These are phyloP conservation scores for Timema podura DNA, from an alignment of 2,888 invertebrate genomes.

Conservation along the genomic window DNA sequence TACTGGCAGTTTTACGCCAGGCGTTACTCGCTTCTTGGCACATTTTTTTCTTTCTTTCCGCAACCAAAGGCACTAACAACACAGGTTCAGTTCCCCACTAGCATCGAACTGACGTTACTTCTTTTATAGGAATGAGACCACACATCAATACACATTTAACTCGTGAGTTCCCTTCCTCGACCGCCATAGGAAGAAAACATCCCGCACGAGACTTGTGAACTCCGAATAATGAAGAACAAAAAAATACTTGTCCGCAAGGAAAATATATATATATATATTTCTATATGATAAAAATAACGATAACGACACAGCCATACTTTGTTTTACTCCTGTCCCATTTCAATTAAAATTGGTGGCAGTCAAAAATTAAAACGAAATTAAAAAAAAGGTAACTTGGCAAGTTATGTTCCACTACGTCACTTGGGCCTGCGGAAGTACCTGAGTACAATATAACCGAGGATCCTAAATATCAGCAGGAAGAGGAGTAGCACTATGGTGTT, in stretches of 20 bases:
- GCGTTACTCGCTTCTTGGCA: slow-evolving; percentile 24
- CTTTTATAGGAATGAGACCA: slow-evolving; percentile 29
- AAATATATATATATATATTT: background rate
- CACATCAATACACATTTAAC: slow-evolving; percentile 15
- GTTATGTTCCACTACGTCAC: slow-evolving; percentile 42
- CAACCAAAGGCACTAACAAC: slow-evolving; percentile 29
- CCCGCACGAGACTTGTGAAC: slow-evolving; percentile 16
- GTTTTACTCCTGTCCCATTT: slow-evolving; percentile 26
- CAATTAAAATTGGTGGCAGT: slow-evolving; percentile 18
- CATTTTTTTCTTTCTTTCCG: slow-evolving; percentile 21
- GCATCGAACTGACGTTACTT: slow-evolving; percentile 19
- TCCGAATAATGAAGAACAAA: background rate
- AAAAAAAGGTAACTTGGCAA: slow-evolving; percentile 1
- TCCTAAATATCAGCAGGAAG: slow-evolving; percentile 66
- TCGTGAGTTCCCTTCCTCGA: slow-evolving; percentile 18
- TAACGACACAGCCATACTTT: slow-evolving; percentile 31
- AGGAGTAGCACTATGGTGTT: slow-evolving; percentile 66
- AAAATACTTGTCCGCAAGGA: slow-evolving; percentile 4
- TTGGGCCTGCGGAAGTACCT: slow-evolving; percentile 66
- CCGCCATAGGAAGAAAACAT: slow-evolving; percentile 18
- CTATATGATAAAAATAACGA: slow-evolving; percentile 21
- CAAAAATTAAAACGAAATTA: background rate
- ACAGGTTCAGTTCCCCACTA: slow-evolving; percentile 18
- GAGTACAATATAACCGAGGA: slow-evolving; percentile 67
- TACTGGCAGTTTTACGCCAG: slow-evolving; percentile 8